Percentiles rank a stretch among this genome's conserved stretches.
Evolutionary conservation across 2,888 invertebrate species (phyloP).

Genomic region (Miltochrista miniata): DNA sequence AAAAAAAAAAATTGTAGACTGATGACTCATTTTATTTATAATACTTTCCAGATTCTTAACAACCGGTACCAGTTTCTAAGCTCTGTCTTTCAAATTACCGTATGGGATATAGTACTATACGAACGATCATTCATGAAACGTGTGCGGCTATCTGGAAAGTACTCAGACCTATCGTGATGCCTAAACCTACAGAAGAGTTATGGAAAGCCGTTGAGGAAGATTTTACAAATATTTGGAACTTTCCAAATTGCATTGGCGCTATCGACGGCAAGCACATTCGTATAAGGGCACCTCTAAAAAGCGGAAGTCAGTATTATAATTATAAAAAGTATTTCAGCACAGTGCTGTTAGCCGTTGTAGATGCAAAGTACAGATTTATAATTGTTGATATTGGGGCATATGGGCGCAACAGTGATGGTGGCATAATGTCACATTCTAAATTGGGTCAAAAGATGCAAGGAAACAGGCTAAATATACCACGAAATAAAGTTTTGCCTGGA

Average conservation of each 20-base stretch:
- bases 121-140: conserved; percentile 19
- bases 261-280: conserved; percentile 4
- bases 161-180: conserved; percentile 12
- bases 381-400: conserved; percentile 43
- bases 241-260: conserved; percentile 1
- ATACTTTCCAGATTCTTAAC: conserved; percentile 19
- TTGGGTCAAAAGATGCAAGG: conserved; percentile 19
- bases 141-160: conserved; percentile 19
- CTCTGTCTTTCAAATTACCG: conserved; percentile 14
- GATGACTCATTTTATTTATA: background rate
- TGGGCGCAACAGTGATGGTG: conserved; percentile 45
- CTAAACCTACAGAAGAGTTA: background rate
- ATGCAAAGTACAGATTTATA: conserved; percentile 19
- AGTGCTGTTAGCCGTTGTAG: conserved; percentile 16
- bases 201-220: background rate
- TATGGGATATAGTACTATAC: conserved; percentile 21
- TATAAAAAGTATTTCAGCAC: too few species aligned
- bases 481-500: conserved; percentile 28
- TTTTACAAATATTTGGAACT: background rate
- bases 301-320: conserved; percentile 14
- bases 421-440: conserved; percentile 18
- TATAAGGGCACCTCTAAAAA: conserved; percentile 17
- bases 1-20: background rate
- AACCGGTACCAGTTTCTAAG: conserved; percentile 17
- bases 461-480: conserved; percentile 28